These are phyloP conservation scores for Sorex araneus DNA, from an alignment of 2,113 vertebrate species.

Conservation along the genomic window DNA sequence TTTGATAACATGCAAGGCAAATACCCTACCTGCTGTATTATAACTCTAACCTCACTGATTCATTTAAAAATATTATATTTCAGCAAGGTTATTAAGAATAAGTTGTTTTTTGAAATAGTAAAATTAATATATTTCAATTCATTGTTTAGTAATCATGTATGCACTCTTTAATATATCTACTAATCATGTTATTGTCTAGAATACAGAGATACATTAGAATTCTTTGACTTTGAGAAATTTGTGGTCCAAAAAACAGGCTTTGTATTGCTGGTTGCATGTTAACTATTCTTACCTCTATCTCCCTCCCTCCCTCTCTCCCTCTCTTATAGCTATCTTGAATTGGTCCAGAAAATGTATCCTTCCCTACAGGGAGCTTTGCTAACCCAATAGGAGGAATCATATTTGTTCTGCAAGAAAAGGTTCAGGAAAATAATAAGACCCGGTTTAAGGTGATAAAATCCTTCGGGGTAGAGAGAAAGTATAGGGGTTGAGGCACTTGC, in stretches of 20 bases:
- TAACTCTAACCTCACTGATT: not conserved
- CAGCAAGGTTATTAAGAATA: not conserved
- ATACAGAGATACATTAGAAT: not conserved
- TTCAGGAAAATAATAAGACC: not conserved
- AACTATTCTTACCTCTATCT: not conserved
- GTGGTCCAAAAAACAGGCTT: not conserved
- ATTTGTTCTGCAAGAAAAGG: not conserved
- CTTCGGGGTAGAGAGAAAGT: not conserved
- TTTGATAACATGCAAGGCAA: no score
- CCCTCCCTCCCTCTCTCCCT: not conserved
- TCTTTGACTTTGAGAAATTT: not conserved
- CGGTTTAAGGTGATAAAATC: not conserved
- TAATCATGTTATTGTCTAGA: not conserved
- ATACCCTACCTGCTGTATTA: no score
- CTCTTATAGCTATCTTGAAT: not conserved
- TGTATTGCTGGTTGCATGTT: not conserved
- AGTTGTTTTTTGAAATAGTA: not conserved
- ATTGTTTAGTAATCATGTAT: not conserved
- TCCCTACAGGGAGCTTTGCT: not conserved
- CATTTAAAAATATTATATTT: conserved; percentile 51
- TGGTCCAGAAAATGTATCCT: not conserved
- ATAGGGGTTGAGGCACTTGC: no score
- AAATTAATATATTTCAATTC: not conserved
- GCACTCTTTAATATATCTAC: no score
- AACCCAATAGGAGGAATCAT: not conserved